phyloP scores from a whole-genome alignment of 2,888 invertebrate genomes.

The Noctuana brunneofusca region DNA sequence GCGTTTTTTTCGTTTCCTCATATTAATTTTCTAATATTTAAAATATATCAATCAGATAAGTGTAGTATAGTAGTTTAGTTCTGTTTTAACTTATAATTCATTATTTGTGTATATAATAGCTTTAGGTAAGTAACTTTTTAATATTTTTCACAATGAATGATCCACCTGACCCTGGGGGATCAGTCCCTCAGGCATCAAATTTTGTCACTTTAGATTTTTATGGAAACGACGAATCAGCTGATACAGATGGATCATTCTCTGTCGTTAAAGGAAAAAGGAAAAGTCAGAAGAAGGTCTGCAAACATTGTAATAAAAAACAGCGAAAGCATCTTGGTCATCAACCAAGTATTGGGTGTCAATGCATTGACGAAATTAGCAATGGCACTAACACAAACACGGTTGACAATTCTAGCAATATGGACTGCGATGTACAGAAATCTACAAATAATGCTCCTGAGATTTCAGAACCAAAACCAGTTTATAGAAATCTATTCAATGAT shows the following conservation, averaged over 20 bases:
- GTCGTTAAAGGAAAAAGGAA: not conserved
- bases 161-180: constrained; percentile 1
- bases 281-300: not conserved
- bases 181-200: not conserved
- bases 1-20: not conserved
- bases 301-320: not conserved
- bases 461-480: not conserved
- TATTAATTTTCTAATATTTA: not conserved
- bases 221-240: not conserved
- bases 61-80: not conserved
- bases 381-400: not conserved
- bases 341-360: not conserved
- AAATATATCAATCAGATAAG: constrained; percentile 1
- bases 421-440: not conserved
- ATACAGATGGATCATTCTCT: not conserved
- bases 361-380: not conserved
- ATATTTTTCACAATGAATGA: constrained; percentile 1
- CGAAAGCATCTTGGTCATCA: not conserved
- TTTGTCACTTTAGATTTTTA: not conserved
- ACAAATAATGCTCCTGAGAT: not conserved
- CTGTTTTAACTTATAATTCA: not conserved
- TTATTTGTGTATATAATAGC: not conserved
- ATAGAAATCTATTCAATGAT: not conserved
- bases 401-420: not conserved
- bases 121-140: not conserved